These are phyloP conservation scores for Colletes latitarsis DNA, from an alignment of 1,140 invertebrate genomes.

Conservation along the genomic window DNA sequence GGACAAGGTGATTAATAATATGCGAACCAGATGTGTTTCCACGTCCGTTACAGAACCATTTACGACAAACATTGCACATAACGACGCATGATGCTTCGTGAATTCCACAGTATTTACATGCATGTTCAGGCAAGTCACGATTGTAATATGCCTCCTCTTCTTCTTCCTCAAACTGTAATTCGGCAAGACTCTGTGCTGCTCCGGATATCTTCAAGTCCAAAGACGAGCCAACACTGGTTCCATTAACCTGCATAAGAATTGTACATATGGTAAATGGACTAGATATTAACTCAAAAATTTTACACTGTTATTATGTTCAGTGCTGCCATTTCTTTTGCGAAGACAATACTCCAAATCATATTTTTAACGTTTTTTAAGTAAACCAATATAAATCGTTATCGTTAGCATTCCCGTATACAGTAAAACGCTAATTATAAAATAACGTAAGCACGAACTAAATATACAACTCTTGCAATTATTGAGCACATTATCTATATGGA, in stretches of 20 bases:
- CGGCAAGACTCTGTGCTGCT: slow-evolving; percentile 88
- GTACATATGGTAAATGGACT: not conserved
- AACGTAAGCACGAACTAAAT: too few relatives aligned
- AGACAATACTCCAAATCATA: not conserved
- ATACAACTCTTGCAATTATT: too few relatives aligned
- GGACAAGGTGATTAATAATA: slow-evolving; percentile 98
- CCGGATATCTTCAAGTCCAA: slow-evolving; percentile 86
- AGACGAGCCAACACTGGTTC: slow-evolving; percentile 76
- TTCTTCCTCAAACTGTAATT: slow-evolving; percentile 93
- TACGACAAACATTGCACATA: slow-evolving; percentile 98
- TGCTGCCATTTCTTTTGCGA: not conserved
- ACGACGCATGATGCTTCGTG: slow-evolving; percentile 99
- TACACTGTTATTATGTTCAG: not conserved
- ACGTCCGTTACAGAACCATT: slow-evolving; percentile 99
- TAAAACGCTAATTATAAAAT: not conserved
- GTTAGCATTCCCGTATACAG: not conserved
- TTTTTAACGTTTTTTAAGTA: not conserved
- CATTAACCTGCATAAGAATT: slow-evolving; percentile 84
- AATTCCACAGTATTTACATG: slow-evolving; percentile 99
- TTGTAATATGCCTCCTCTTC: slow-evolving; percentile 95
- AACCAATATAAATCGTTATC: not conserved
- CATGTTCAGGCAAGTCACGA: slow-evolving; percentile 95
- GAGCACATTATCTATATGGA: too few relatives aligned
- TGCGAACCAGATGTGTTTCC: slow-evolving; percentile 99
- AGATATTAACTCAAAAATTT: not conserved